Percentiles rank a stretch among this genome's conserved stretches.
Evolutionary conservation across 2,113 vertebrate species (phyloP).

Genomic region (Aphyosemion australe): DNA sequence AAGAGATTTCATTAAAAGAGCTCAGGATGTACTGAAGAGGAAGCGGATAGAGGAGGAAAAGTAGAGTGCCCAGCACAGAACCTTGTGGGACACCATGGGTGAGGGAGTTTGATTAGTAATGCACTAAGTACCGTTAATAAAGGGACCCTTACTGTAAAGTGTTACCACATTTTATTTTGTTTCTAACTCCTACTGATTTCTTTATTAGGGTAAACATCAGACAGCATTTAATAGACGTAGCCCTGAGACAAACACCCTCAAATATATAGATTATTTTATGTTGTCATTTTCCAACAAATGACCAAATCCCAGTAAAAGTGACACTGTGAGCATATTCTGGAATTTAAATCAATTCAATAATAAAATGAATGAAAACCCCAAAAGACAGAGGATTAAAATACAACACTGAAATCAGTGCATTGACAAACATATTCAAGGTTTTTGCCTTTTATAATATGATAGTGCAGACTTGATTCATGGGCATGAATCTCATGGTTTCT

Average conservation of each 20-base stretch:
- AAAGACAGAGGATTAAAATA: slow-evolving; percentile 9
- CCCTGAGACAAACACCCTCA: slow-evolving; percentile 27
- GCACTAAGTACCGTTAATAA: too few species aligned
- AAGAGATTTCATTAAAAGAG: too few species aligned
- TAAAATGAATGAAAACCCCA: not conserved
- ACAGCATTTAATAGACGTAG: slow-evolving; percentile 18
- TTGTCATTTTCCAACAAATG: slow-evolving; percentile 1
- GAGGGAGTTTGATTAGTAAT: too few species aligned
- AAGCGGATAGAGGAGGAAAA: too few species aligned
- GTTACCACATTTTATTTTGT: too few species aligned
- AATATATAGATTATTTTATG: not conserved
- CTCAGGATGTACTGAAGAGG: too few species aligned
- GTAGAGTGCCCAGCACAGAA: too few species aligned
- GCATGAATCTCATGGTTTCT: slow-evolving; percentile 39
- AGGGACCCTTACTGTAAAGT: too few species aligned
- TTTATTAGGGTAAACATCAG: slow-evolving; percentile 24
- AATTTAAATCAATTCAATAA: not conserved
- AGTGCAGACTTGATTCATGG: slow-evolving; percentile 17
- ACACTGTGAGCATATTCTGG: slow-evolving; percentile 15
- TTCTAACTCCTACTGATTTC: too few species aligned
- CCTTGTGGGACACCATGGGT: too few species aligned
- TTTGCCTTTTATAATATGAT: not conserved
- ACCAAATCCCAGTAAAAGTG: slow-evolving; percentile 8
- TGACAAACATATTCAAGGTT: not conserved
- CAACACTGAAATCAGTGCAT: slow-evolving; percentile 25